phyloP scores from a whole-genome alignment of 1,140 invertebrate genomes.

The Maconellicoccus hirsutus region DNA sequence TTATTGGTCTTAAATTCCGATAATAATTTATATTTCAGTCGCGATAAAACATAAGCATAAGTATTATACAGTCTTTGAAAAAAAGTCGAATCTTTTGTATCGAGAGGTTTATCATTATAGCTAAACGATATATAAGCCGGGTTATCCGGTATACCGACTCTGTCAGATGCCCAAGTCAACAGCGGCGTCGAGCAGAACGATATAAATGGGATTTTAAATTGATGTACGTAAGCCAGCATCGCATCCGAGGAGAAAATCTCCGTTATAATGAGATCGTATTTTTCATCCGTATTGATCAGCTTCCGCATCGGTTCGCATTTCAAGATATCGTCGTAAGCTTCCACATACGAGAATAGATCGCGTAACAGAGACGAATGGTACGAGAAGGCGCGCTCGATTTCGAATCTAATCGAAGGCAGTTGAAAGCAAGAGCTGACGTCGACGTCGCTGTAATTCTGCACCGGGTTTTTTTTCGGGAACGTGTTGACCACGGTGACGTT shows the following conservation, averaged over 20 bases:
- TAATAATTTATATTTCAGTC: not conserved
- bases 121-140: constrained; percentile 28
- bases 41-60: not conserved
- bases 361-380: constrained; percentile 7
- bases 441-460: constrained; percentile 25
- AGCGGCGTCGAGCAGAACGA: constrained; percentile 41
- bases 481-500: constrained; percentile 31
- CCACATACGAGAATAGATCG: not conserved
- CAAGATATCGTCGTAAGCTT: constrained; percentile 9
- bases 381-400: not conserved
- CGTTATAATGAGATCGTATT: constrained; percentile 32
- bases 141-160: constrained; percentile 30
- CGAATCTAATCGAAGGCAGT: not conserved
- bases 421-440: constrained; percentile 6
- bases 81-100: not conserved
- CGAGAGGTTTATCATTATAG: constrained; percentile 2
- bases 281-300: constrained; percentile 26
- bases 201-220: constrained; percentile 40
- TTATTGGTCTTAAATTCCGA: constrained; percentile 18
- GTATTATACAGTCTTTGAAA: constrained; percentile 22
- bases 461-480: constrained; percentile 19
- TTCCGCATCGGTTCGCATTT: not conserved
- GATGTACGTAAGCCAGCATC: constrained; percentile 32
- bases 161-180: constrained; percentile 45
- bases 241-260: constrained; percentile 30